Evolutionary conservation across 2,888 invertebrate genomes (phyloP).

Genomic region (Philopedon plagiatum): DNA sequence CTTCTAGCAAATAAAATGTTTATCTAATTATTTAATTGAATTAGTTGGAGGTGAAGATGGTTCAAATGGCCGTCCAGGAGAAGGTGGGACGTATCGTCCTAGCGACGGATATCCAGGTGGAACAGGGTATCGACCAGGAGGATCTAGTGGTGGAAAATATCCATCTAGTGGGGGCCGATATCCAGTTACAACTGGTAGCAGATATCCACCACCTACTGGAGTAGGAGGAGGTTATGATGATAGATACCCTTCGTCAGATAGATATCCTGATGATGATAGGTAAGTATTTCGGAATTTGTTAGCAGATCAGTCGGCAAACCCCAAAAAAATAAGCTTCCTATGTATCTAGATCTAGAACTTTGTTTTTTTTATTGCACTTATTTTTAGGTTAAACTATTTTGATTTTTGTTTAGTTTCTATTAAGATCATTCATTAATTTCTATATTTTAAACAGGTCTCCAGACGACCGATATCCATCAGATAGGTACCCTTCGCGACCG

Average conservation of each 20-base stretch:
- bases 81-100: slow-evolving; percentile 55
- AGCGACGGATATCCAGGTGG: slow-evolving; percentile 49
- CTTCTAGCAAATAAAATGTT: background rate
- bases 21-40: slow-evolving; percentile 26
- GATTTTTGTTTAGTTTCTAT: no score
- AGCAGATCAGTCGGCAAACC: no score
- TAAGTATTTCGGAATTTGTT: background rate
- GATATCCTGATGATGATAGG: slow-evolving; percentile 55
- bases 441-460: slow-evolving; percentile 65
- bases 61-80: slow-evolving; percentile 53
- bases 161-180: slow-evolving; percentile 52
- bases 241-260: slow-evolving; percentile 51
- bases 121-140: slow-evolving; percentile 54
- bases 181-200: slow-evolving; percentile 55
- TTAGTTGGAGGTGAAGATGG: slow-evolving; percentile 62
- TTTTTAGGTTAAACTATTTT: no score
- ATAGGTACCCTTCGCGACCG: slow-evolving; percentile 46
- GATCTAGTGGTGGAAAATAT: slow-evolving; percentile 52
- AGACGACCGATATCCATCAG: slow-evolving; percentile 65
- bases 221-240: slow-evolving; percentile 57
- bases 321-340: no score
- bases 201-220: slow-evolving; percentile 64
- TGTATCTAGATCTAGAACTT: no score
- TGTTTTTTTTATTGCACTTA: no score
- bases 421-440: no score